Conservation (phyloP, 2,888 invertebrate genomes). For the Tetropium fuscum region DNA sequence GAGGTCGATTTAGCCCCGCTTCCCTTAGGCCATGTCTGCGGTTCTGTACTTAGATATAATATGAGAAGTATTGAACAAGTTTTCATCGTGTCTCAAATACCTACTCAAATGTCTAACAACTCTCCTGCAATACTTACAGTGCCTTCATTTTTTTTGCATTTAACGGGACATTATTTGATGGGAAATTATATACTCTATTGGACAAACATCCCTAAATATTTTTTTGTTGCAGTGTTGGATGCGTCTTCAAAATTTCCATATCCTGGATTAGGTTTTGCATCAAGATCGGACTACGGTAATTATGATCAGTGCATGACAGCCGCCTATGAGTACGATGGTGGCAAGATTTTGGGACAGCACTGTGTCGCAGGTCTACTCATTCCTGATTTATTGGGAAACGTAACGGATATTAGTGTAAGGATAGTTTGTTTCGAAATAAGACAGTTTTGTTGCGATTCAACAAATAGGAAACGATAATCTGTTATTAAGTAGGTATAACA, state of each 20-base stretch:
- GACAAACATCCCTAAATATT: too few relatives aligned
- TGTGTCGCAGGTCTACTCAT: constrained; percentile 38
- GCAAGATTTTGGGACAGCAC: constrained; percentile 43
- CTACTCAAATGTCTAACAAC: too few relatives aligned
- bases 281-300: constrained; percentile 44
- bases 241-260: constrained; percentile 47
- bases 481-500: neutral
- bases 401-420: constrained; percentile 1
- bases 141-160: too few relatives aligned
- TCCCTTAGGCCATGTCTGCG: too few relatives aligned
- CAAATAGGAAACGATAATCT: too few relatives aligned
- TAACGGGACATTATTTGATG: too few relatives aligned
- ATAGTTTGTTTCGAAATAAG: neutral
- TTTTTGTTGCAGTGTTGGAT: constrained; percentile 47
- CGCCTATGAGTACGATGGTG: constrained; percentile 29
- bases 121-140: too few relatives aligned
- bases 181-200: too few relatives aligned
- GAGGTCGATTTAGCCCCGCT: too few relatives aligned
- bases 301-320: constrained; percentile 50
- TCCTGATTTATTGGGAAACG: constrained; percentile 26
- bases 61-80: too few relatives aligned
- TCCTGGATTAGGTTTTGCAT: constrained; percentile 31
- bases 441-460: neutral
- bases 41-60: too few relatives aligned
- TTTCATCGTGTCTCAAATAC: too few relatives aligned